Conservation (phyloP, 2,888 invertebrate genomes). For the Drosophila basisetae region DNA sequence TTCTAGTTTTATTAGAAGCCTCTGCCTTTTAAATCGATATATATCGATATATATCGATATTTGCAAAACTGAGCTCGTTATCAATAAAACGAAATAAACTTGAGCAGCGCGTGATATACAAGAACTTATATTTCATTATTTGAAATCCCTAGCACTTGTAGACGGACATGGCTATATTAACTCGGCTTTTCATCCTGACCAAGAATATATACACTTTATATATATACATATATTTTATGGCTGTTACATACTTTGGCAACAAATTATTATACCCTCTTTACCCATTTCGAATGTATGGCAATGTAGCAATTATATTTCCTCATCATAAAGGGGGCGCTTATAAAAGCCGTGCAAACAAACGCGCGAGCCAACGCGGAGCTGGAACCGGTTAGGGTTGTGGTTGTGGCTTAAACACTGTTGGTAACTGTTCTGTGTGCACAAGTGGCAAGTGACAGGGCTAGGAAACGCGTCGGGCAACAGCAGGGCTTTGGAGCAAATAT, state of each 20-base stretch:
- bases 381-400: constrained; percentile 1
- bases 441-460: constrained; percentile 24
- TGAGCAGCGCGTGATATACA: neutral
- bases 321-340: constrained; percentile 37
- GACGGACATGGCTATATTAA: neutral
- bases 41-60: neutral
- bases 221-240: neutral
- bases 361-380: constrained; percentile 66
- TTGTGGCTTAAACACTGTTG: constrained; percentile 1
- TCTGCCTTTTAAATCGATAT: neutral
- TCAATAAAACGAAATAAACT: neutral
- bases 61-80: neutral
- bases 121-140: neutral
- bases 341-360: constrained; percentile 62
- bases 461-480: constrained; percentile 23
- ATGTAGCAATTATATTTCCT: constrained; percentile 69
- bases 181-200: neutral
- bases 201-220: neutral
- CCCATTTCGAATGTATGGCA: neutral
- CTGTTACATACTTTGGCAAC: neutral
- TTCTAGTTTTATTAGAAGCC: neutral
- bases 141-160: neutral
- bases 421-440: constrained; percentile 39
- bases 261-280: neutral
- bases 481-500: constrained; percentile 33